Base-by-base conservation (phyloP, 2,888 invertebrate genomes). In the Lysandra coridon region DNA sequence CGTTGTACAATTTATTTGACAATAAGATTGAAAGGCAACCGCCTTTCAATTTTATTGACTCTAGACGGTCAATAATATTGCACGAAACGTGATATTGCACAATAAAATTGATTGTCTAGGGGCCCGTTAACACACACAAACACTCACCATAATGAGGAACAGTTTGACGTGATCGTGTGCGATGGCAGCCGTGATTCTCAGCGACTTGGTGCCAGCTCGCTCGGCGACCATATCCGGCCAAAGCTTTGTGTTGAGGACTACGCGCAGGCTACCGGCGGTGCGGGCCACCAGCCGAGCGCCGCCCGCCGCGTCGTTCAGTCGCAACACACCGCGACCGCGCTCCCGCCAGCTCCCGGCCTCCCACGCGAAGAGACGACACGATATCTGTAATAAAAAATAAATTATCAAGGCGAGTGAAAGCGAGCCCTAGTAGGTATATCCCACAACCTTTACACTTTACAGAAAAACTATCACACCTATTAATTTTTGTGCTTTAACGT, bases 221-320 rank as follows among this genome's bases (percentile, higher is more conserved):
- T 98, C 98, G 40, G 98, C 97, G 14, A 97, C 97, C 99, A 99
- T 99, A 82, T 97, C 98, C 6, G 97, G 96, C 98, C 98, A 99
- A 82, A 98, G 95, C 95, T 98, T 98, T 69, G 99, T 98, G 91
- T 99, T 99, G 80, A 99, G 95, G 86, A 99, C 96, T 79, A 99
- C 97, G 79, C 98, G 96, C 83, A 98, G 96, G 84, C 98, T 98
- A 78, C 99, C 99, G 30, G 98, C 96, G 49, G 98, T 97, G 82
- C 99, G 96, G 88, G 98, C 98, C 37, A 99, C 98, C 17, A 99
- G 95, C 82, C 99, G 81, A 97, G 98, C 87, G 98, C 87, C 81
- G 90, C 91, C 82, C 84, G 79, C 80, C 81, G 78, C 95, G 91
- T 98, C 98, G 93, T 99, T 99, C 17, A 99, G 95, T 82, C 99